Base-by-base conservation (phyloP, 2,888 invertebrate genomes). In the Acleris sparsana region DNA sequence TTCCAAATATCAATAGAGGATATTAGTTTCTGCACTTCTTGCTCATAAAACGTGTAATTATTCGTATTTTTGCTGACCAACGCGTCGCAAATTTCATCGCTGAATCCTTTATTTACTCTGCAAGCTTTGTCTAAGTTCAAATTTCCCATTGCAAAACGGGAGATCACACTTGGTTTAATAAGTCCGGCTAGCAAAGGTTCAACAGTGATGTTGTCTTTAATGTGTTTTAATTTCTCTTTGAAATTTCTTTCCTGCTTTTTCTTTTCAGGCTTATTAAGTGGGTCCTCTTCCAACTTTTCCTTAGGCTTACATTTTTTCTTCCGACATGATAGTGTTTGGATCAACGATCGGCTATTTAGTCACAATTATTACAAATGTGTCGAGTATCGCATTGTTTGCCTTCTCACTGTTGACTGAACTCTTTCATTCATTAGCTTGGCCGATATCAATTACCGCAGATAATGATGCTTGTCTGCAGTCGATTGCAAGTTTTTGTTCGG, bases 111-210 rank as follows among this genome's bases (percentile, higher is more conserved):
- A 70, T 89, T 89, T 0, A 91, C 91, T 72, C 89, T 78, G 71
- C 92, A 92, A 0, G 92, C 92, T 75, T 92, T 92, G 64, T 92
- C 92, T 70, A 92, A 76, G 75, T 92, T 92, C 5, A 92, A 82
- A 78, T 92, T 92, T n/a, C 79, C 75, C 92, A 92, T 96, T 18
- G 96, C 96, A 73, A 97, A 89, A 63, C 95, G 94, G 2, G 96
- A 96, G 64, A 94, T 87, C 1, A 94, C 92, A 80, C 94, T 94
- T 25, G 95, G 95, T 82, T 95, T 93, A 18, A 96, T 95, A 76
- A 95, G 94, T 52, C 95, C 95, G 0, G 95, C 95, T 29, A 96
- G 81, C 87, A 96, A 92, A 0, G 96, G 96, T 79, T 96, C 96
- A 2, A 96, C 95, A 0, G 96, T 96, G 68, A 96, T 95, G 78